phyloP scores from a whole-genome alignment of 2,797 vertebrate genomes.

The Xenopus petersii region DNA sequence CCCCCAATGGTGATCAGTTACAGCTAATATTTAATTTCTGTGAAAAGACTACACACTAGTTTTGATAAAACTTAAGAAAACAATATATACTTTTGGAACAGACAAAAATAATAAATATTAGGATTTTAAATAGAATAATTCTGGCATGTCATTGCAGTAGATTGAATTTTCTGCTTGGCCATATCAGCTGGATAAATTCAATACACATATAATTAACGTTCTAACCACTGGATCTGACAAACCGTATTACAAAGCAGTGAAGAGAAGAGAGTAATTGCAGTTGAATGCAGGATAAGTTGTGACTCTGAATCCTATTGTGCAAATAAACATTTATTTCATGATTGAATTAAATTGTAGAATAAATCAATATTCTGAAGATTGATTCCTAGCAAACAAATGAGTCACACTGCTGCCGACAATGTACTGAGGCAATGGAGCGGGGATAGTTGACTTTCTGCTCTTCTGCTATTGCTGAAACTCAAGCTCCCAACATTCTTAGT shows the following conservation, averaged over 20 bases:
- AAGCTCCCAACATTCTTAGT: no score
- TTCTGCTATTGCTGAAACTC: no score
- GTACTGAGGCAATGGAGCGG: no score
- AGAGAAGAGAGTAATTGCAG: not conserved
- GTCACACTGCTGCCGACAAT: no score
- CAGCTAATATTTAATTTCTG: no score
- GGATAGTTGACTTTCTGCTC: no score
- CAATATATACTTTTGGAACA: no score
- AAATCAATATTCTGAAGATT: not conserved
- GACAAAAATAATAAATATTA: no score
- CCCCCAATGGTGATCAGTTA: no score
- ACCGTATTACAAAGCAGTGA: not conserved
- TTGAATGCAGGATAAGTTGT: not conserved
- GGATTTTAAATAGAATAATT: conserved; percentile 16
- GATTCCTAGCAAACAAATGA: not conserved
- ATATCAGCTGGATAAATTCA: conserved; percentile 2
- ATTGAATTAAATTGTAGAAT: not conserved
- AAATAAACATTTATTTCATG: not conserved
- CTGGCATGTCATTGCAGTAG: conserved; percentile 8
- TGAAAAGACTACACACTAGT: no score
- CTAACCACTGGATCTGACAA: not conserved
- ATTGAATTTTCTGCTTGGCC: conserved; percentile 11
- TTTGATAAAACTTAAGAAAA: no score
- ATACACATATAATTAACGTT: conserved; percentile 9
- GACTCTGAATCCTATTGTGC: not conserved